Percentiles rank a stretch among this genome's conserved stretches.
Evolutionary conservation across 1,140 invertebrate species (phyloP).

Genomic region (Zaprionus nigranus): DNA sequence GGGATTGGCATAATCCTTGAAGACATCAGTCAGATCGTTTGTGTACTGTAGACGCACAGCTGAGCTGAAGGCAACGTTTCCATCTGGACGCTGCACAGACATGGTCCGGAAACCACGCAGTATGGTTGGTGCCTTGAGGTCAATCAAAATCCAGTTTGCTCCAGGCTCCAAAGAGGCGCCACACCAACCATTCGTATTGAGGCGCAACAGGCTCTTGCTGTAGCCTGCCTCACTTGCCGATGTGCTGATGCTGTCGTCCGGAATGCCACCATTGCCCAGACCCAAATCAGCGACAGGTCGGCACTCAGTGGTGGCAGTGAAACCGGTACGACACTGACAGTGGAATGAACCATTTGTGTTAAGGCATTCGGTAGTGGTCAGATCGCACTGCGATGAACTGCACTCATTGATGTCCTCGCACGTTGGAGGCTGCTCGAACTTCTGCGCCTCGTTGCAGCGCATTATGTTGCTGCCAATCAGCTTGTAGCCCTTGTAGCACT

Average conservation of each 20-base stretch:
- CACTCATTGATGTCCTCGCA: constrained; percentile 98
- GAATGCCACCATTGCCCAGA: constrained; percentile 94
- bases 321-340: constrained; percentile 94
- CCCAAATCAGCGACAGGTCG: constrained; percentile 95
- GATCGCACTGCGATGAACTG: constrained; percentile 93
- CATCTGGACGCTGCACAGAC: constrained; percentile 91
- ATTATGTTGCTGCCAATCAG: constrained; percentile 94
- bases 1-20: constrained; percentile 95
- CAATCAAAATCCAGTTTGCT: constrained; percentile 94
- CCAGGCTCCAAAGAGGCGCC: constrained; percentile 93
- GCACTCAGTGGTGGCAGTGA: constrained; percentile 94
- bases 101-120: constrained; percentile 95
- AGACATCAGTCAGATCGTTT: constrained; percentile 94
- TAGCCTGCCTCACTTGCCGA: constrained; percentile 93
- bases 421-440: constrained; percentile 92
- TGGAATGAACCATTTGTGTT: constrained; percentile 96
- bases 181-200: constrained; percentile 95
- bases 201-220: constrained; percentile 91
- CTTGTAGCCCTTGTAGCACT: constrained; percentile 96
- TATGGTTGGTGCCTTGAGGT: constrained; percentile 95
- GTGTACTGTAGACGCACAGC: constrained; percentile 94
- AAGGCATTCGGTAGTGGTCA: constrained; percentile 95
- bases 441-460: constrained; percentile 93
- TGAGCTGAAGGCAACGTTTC: constrained; percentile 93
- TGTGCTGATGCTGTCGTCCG: constrained; percentile 94